Evolutionary conservation across 1,140 invertebrate genomes (phyloP).

Genomic region (Muscidifurax raptorellus): DNA sequence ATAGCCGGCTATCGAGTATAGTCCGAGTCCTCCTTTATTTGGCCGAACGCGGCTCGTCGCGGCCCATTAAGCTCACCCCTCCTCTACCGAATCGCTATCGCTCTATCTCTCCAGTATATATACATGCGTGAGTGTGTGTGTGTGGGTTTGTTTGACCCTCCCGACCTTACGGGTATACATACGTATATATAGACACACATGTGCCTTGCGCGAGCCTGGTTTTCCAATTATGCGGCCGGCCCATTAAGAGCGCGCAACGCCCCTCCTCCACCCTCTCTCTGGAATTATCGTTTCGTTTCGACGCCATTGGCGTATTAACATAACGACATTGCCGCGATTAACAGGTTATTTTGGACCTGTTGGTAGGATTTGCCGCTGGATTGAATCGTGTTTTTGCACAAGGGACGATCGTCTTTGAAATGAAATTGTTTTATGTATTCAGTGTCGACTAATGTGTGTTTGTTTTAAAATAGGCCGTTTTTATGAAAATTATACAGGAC

Average conservation of each 20-base stretch:
- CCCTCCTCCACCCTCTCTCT: slow-evolving; percentile 40
- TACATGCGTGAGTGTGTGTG: background rate
- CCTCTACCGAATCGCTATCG: background rate
- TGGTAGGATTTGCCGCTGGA: background rate
- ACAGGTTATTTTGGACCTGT: slow-evolving; percentile 56
- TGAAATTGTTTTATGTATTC: background rate
- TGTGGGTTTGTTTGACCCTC: background rate
- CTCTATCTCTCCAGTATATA: background rate
- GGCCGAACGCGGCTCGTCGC: background rate
- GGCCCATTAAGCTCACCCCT: slow-evolving; percentile 35
- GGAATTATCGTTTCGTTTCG: slow-evolving; percentile 66
- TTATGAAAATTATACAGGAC: slow-evolving; percentile 6
- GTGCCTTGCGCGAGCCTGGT: slow-evolving; percentile 45
- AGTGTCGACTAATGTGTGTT: too few species aligned
- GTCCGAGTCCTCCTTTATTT: slow-evolving; percentile 34
- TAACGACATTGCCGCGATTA: slow-evolving; percentile 63
- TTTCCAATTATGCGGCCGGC: slow-evolving; percentile 63
- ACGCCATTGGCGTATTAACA: slow-evolving; percentile 60
- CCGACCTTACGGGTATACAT: background rate
- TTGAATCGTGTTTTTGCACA: background rate
- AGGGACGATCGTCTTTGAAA: background rate
- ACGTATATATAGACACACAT: slow-evolving; percentile 48
- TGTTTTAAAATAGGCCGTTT: too few species aligned
- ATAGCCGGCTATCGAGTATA: slow-evolving; percentile 12
- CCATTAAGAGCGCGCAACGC: slow-evolving; percentile 59